Base-by-base conservation (phyloP, 2,797 vertebrate genomes). In the Anguilla megastoma region DNA sequence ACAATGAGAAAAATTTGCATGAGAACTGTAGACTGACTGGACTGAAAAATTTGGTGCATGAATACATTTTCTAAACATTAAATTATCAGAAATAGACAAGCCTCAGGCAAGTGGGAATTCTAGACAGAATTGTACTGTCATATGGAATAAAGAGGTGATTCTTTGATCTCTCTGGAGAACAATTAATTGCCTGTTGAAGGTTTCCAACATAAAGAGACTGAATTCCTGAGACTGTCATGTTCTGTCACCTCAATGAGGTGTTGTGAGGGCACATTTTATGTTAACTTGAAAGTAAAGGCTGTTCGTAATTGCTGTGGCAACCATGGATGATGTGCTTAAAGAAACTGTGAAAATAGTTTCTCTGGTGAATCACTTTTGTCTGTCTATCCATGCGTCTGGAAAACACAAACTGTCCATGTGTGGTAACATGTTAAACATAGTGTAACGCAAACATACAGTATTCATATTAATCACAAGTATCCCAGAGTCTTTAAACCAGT, bases 251-350 rank as follows among this genome's bases (percentile, higher is more conserved):
- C 33, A 45, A 45, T 41, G 33, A 79, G 74, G 18, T 41, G 30
- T 48, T 80, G 36, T 48, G 45, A 50, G 18, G 18, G 27, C 41
- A 48, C 79, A 79, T 41, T 79, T 71, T 71, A 27, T n/a, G n/a
- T 71, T 5, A 79, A 79, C 74, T 76, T 41, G 16, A 79, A 79
- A 16, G 14, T 33, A 79, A 71, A 41, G 30, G 9, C 16, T 8
- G 27, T 33, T 74, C 9, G 10, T 8, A 33, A 16, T 74, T 33
- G 16, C 58, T 48, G 52, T 84, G 7, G 71, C 33, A 76, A 48
- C 24, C 66, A 54, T 54, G 16, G 48, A 60, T 87, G 79, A 45
- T 87, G 58, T 84, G 58, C 56, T 79, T 69, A 69, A 60, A 84
- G 86, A 27, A 88, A 85, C 50, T 85, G 82, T 84, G 87, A 33